Evolutionary conservation across 2,888 invertebrate genomes (phyloP).

Genomic region (Nasonia oneida): DNA sequence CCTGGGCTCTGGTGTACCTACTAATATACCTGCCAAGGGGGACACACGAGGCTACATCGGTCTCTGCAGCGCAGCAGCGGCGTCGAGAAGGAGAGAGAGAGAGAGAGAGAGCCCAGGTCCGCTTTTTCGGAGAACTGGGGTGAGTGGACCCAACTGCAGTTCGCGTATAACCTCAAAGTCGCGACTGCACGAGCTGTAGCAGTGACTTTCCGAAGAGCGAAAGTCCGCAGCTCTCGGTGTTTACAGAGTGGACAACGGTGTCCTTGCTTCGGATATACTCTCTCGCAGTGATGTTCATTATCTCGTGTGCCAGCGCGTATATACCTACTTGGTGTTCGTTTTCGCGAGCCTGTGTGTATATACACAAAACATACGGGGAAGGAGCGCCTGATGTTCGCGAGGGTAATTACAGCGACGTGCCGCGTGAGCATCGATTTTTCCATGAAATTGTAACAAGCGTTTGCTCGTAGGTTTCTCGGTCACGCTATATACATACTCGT

Average conservation of each 20-base stretch:
- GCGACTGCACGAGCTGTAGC: neutral
- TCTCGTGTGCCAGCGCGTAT: no score
- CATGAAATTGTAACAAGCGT: conserved; percentile 11
- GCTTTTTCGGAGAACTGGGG: neutral
- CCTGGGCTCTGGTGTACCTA: neutral
- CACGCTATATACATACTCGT: neutral
- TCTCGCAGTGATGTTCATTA: no score
- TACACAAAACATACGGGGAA: neutral
- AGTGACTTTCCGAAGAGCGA: neutral
- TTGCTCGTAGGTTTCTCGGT: conserved; percentile 7
- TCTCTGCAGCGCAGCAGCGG: neutral
- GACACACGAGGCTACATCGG: neutral
- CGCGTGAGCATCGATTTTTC: conserved; percentile 5
- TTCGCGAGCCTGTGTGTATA: neutral
- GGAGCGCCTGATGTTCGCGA: neutral
- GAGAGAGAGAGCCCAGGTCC: neutral
- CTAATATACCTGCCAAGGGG: neutral
- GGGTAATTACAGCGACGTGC: neutral
- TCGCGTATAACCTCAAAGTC: neutral
- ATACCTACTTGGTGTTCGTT: no score
- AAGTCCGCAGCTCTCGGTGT: neutral
- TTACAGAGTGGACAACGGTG: no score
- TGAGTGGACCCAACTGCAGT: neutral
- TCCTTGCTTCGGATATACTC: no score
- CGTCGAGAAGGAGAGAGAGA: neutral